These are phyloP conservation scores for Phalacrocorax brasilianus DNA, from an alignment of 2,113 vertebrate species.

Conservation along the genomic window DNA sequence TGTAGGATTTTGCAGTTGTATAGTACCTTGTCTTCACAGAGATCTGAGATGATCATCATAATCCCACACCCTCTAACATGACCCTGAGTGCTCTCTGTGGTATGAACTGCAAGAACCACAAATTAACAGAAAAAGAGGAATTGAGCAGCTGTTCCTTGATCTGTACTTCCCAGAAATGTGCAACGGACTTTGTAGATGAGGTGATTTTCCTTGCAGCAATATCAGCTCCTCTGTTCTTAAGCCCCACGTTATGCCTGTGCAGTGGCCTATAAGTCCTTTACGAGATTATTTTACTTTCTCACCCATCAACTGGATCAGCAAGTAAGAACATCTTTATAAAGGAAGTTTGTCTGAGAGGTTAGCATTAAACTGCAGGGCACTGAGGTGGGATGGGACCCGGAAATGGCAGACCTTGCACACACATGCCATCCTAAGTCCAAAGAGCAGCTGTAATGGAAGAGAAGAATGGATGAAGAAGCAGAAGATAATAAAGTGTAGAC, in stretches of 20 bases:
- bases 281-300: background rate
- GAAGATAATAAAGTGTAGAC: background rate
- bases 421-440: background rate
- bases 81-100: background rate
- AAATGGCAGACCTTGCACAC: background rate
- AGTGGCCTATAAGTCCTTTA: background rate
- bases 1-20: background rate
- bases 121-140: background rate
- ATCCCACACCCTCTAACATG: background rate
- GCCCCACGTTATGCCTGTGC: too few relatives aligned
- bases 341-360: background rate
- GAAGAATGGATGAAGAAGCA: background rate
- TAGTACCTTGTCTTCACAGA: background rate
- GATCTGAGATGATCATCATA: background rate
- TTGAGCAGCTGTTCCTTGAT: background rate
- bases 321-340: background rate
- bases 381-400: background rate
- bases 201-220: background rate
- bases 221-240: background rate
- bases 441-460: background rate
- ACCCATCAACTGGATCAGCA: background rate
- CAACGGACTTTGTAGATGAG: background rate
- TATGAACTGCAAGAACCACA: background rate
- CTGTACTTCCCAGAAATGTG: background rate
- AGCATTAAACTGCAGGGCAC: background rate